Conservation (phyloP, 2,113 vertebrate species). For the Pterocles gutturalis region DNA sequence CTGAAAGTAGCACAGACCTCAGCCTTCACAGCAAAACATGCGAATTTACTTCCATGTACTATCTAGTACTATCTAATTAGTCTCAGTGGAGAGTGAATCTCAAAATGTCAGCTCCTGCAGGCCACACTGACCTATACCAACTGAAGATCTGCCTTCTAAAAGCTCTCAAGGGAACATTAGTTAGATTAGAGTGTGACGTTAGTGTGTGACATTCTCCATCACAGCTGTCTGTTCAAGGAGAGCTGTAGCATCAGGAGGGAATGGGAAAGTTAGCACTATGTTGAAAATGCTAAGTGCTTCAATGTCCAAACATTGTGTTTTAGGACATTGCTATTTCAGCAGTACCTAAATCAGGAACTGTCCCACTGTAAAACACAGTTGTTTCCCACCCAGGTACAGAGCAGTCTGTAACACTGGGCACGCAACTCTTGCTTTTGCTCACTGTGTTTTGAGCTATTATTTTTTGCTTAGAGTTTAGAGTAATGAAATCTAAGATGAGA, state of each 20-base stretch:
- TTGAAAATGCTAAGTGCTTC: not conserved
- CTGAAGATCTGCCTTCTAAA: not conserved
- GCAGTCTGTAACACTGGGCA: not conserved
- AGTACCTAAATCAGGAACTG: not conserved
- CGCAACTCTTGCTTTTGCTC: not conserved
- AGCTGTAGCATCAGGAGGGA: not conserved
- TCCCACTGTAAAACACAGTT: rapidly evolving
- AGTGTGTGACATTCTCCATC: not conserved
- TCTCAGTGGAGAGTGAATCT: not conserved
- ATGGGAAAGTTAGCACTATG: not conserved
- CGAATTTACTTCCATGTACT: not conserved
- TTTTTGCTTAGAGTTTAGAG: not conserved
- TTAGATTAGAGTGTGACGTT: not conserved
- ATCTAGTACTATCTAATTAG: not conserved
- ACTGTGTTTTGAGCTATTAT: not conserved
- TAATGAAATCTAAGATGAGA: not conserved
- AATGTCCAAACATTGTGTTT: not conserved
- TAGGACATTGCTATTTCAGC: not conserved
- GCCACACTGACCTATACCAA: not conserved
- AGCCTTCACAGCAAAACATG: not conserved
- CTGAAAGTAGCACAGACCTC: not conserved
- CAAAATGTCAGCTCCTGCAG: constrained; percentile 32
- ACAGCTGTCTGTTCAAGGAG: not conserved
- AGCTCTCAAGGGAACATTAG: not conserved
- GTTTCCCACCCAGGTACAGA: not conserved